Conservation (phyloP, 2,113 vertebrate species). For the Amphiprion ocellaris region DNA sequence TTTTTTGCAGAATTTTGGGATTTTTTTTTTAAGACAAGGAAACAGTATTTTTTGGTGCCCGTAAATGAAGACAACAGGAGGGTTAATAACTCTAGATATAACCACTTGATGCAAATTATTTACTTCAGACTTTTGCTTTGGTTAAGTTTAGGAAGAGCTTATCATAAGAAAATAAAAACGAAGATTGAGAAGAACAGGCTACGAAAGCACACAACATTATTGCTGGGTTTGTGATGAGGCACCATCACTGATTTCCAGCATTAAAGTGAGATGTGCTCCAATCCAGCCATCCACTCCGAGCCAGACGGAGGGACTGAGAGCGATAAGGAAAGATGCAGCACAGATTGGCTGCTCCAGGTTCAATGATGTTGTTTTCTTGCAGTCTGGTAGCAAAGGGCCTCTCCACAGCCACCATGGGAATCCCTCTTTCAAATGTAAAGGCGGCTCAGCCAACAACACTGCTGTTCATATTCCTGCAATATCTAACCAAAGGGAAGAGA, state of each 20-base stretch:
- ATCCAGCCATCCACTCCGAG: not conserved
- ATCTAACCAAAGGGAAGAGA: not conserved
- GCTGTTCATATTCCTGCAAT: not conserved
- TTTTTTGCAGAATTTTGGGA: no score
- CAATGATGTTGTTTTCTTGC: not conserved
- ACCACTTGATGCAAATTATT: no score
- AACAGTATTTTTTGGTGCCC: no score
- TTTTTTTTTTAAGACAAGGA: no score
- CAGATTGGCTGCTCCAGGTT: not conserved
- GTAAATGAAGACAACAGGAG: no score
- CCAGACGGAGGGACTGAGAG: not conserved
- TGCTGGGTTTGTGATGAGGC: not conserved
- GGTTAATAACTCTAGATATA: no score
- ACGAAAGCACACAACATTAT: not conserved
- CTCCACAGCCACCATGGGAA: not conserved
- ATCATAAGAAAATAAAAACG: no score
- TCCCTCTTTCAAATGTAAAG: not conserved
- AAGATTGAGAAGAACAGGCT: no score
- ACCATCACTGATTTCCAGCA: not conserved
- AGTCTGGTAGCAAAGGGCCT: not conserved
- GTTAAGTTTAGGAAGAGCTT: no score
- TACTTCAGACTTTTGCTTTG: no score
- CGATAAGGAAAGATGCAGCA: not conserved
- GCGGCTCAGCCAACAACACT: not conserved
- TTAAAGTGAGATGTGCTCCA: not conserved